Base-by-base conservation (phyloP, 2,888 invertebrate genomes). In the Mythimna albipuncta region DNA sequence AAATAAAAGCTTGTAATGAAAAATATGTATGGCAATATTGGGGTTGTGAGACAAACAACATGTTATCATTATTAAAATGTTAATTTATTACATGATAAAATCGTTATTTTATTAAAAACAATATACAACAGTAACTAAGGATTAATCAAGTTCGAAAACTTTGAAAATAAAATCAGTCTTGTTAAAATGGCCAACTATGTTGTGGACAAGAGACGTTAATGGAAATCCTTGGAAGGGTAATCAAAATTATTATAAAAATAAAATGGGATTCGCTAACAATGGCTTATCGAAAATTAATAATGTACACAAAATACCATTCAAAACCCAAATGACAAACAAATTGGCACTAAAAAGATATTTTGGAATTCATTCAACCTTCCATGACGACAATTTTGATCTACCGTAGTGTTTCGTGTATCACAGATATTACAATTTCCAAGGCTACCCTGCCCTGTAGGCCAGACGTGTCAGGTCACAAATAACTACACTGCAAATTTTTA, bases 111-210 rank as follows among this genome's bases (percentile, higher is more conserved):
- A 92, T 92, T 94, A 92, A 94, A 95, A 95, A 94, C 93, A 94
- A 94, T 94, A 93, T 94, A 95, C 93, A 95, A 94, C 94, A 94
- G 93, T 94, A 94, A 94, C 95, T 95, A 95, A 95, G 92, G 94
- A 93, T 95, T 93, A 94, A 93, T 94, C 91, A 92, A 93, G 92
- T 92, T 93, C 91, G 90, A 93, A 93, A 94, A 93, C 92, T 90
- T 92, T 92, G 94, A 94, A 95, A 96, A 93, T 92, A 93, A 96
- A 95, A 96, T 96, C 96, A 96, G 96, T 96, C 96, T 96, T 96
- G 96, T 96, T 96, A 96, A 94, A 96, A 96, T 96, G 96, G 96
- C 96, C 96, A 94, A 94, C 93, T 92, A 92, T 90, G 83, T 87
- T 85, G 89, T 91, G 91, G 92, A 92, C 89, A 91, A 91, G 89